Conservation (phyloP, 1,140 invertebrate species). For the Triops longicaudatus region DNA sequence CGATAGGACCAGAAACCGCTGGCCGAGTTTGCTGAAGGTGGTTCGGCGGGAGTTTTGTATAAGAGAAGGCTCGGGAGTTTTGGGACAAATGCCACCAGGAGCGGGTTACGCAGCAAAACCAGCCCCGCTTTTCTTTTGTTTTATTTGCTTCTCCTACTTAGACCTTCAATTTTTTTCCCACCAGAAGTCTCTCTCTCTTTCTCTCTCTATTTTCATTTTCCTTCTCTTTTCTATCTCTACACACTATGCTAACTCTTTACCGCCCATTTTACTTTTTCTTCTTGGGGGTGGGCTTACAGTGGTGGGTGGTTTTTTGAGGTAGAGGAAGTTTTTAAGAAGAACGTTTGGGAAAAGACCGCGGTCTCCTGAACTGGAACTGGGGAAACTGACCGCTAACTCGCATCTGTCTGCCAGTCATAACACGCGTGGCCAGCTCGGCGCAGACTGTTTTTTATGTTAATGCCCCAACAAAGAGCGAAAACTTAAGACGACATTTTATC, state of each 20-base stretch:
- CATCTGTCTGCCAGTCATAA: conserved; percentile 14
- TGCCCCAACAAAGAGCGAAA: background rate
- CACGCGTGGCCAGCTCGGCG: background rate
- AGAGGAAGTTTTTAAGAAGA: background rate
- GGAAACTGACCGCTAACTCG: conserved; percentile 14
- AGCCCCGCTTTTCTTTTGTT: background rate
- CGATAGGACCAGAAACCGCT: too few species aligned
- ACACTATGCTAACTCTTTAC: background rate
- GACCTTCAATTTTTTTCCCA: too few species aligned
- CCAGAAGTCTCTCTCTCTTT: too few species aligned
- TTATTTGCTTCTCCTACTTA: too few species aligned
- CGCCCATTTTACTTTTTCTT: conserved; percentile 16
- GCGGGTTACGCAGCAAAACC: conserved; percentile 26
- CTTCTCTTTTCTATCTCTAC: background rate
- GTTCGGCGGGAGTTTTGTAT: too few species aligned
- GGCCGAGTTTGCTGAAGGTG: too few species aligned
- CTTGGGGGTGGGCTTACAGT: background rate
- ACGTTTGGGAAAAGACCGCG: background rate
- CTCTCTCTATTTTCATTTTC: background rate
- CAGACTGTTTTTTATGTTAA: conserved; percentile 2
- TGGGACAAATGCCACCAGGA: conserved; percentile 16
- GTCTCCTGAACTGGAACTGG: background rate
- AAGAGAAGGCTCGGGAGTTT: background rate
- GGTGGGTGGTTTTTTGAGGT: background rate
- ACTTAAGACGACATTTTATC: background rate